Percentiles rank a stretch among this genome's conserved stretches.
Conservation (phyloP, 2,113 vertebrate species). For the Oreochromis spilurus region DNA sequence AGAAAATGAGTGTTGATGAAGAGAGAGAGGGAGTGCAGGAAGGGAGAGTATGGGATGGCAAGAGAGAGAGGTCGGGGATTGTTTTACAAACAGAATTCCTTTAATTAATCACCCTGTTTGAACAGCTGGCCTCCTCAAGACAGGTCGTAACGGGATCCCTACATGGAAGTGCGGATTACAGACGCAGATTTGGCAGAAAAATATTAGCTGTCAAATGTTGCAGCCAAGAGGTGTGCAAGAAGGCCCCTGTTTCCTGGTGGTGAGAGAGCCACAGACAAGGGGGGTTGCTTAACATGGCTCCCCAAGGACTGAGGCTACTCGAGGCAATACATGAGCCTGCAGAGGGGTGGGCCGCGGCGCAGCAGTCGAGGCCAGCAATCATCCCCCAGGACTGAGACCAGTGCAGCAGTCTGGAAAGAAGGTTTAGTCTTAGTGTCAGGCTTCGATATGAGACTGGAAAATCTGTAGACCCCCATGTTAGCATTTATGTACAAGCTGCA, state of each 20-base stretch:
- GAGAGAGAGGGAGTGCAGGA: conserved; percentile 31
- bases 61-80: conserved; percentile 72
- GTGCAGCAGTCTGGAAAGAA: conserved; percentile 2
- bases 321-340: conserved; percentile 18
- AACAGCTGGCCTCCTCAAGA: conserved; percentile 89
- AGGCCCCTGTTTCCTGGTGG: conserved; percentile 71
- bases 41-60: conserved; percentile 25
- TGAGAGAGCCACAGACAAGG: conserved; percentile 40
- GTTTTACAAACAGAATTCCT: conserved; percentile 95
- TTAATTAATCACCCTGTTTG: conserved; percentile 99
- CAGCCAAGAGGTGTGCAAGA: conserved; percentile 63
- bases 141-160: conserved; percentile 76
- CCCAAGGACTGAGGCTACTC: conserved; percentile 33
- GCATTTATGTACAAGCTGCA: conserved; percentile 43
- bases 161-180: conserved; percentile 75
- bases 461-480: conserved; percentile 51
- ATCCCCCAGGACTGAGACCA: conserved; percentile 26
- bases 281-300: conserved; percentile 49
- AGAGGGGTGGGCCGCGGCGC: conserved; percentile 23
- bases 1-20: conserved; percentile 46
- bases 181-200: conserved; percentile 71
- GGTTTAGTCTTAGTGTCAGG: conserved; percentile 56
- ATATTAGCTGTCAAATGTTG: conserved; percentile 75
- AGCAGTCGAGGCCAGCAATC: conserved; percentile 8
- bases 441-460: conserved; percentile 41